Base-by-base conservation (phyloP, 1,140 invertebrate genomes). In the Eumaeus atala region DNA sequence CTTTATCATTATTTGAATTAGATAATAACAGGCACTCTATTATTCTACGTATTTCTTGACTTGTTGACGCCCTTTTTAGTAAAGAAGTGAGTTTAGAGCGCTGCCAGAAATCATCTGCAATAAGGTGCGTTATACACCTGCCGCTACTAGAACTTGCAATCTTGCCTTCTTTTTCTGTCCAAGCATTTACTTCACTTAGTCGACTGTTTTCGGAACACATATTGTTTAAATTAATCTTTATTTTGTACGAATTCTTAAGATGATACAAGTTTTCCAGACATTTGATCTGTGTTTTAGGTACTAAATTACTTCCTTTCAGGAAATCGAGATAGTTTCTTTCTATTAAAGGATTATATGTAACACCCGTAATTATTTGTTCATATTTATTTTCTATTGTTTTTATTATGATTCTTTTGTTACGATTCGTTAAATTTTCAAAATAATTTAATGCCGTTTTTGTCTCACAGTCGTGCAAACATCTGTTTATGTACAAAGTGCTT, bases 281-380 rank as follows among this genome's bases (percentile, higher is more conserved):
- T 37, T 54, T 71, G 28, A 81, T 72, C 65, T 81, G 50, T 56
- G 64, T 59, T 7, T 67, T 57, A 62, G 67, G 57, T 37, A 84
- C 40, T 48, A 67, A 61, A 42, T 72, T 53, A 12, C 73, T 76
- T 36, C 77, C 78, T 68, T 84, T 84, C 21, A 87, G 55, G 40
- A 87, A 84, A 60, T 87, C 84, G 51, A 84, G 59, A 58, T 84
- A 85, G 61, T 82, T 84, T 56, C 70, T 77, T 74, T 85, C 81
- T 16, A 74, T 49, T 21, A 50, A 54, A 12, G 56, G 44, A 62
- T 75, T 67, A 51, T 44, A 60, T 28, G 21, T 54, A 42, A 38
- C 52, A 34, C 70, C 61, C 36, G 48, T 75, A 36, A 84, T 70
- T 37, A 85, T 70, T 60, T 78, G 78, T 60, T 87, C 84, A 63